Percentiles rank a stretch among this genome's conserved stretches.
Evolutionary conservation across 64 coral and sea anemone species (phyloP).

Genomic region (Trachythela sp.): DNA sequence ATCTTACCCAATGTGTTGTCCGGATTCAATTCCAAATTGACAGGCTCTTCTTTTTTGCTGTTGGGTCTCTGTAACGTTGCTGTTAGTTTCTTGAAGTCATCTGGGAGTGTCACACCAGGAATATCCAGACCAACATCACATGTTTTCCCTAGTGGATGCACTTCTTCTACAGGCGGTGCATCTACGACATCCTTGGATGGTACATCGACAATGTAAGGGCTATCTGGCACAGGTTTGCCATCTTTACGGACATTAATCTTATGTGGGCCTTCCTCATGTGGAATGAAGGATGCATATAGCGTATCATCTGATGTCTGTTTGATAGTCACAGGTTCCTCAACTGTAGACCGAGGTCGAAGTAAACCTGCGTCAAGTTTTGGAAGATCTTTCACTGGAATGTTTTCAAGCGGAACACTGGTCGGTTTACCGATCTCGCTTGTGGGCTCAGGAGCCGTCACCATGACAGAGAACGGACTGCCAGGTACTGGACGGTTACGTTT

Average conservation of each 20-base stretch:
- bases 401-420: conserved; percentile 72
- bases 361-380: conserved; percentile 7
- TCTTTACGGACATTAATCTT: conserved; percentile 76
- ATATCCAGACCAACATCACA: conserved; percentile 88
- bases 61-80: conserved; percentile 72
- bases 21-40: conserved; percentile 78
- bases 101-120: conserved; percentile 78
- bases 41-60: conserved; percentile 73
- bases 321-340: neutral
- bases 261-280: conserved; percentile 84
- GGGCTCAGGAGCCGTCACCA: conserved; percentile 81
- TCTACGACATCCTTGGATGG: conserved; percentile 50
- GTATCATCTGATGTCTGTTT: conserved; percentile 58
- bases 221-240: conserved; percentile 55
- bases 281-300: conserved; percentile 78
- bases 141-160: conserved; percentile 74
- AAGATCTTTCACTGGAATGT: conserved; percentile 60
- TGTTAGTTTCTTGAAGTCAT: conserved; percentile 78
- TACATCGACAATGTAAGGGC: conserved; percentile 84
- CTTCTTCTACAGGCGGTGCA: conserved; percentile 55
- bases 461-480: conserved; percentile 90
- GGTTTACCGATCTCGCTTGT: conserved; percentile 71
- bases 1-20: conserved; percentile 66
- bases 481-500: conserved; percentile 76
- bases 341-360: neutral